These are phyloP conservation scores for Chaetorhynchus papuensis DNA, from an alignment of 2,113 vertebrate species.

Conservation along the genomic window DNA sequence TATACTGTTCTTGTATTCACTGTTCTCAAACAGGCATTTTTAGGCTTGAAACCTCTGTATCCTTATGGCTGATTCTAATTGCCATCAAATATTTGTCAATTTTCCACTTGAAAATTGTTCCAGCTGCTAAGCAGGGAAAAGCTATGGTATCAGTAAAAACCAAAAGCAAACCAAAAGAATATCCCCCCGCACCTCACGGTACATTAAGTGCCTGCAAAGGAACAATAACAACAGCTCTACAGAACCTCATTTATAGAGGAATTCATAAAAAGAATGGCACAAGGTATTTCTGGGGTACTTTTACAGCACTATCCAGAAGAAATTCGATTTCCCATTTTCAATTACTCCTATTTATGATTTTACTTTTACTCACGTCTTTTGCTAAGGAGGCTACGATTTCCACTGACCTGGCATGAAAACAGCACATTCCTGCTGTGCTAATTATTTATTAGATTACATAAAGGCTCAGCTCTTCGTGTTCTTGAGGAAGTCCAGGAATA, in stretches of 20 bases:
- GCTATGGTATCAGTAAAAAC: not conserved
- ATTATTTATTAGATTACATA: not conserved
- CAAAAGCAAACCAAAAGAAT: not conserved
- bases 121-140: not conserved
- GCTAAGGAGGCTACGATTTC: not conserved
- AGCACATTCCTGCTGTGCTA: not conserved
- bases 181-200: not conserved
- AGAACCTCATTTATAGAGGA: not conserved
- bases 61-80: not conserved
- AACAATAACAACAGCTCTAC: not conserved
- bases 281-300: not conserved
- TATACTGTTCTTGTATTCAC: not conserved
- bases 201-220: not conserved
- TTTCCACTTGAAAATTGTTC: constrained; percentile 24
- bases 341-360: not conserved
- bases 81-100: constrained; percentile 50
- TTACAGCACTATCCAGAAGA: not conserved
- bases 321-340: not conserved
- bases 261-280: not conserved
- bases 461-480: not conserved
- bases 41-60: not conserved
- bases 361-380: not conserved
- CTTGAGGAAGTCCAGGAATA: not conserved
- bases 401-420: not conserved
- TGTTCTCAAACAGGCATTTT: not conserved